Evolutionary conservation across 2,888 invertebrate species (phyloP).

Genomic region (Eupithecia insigniata): DNA sequence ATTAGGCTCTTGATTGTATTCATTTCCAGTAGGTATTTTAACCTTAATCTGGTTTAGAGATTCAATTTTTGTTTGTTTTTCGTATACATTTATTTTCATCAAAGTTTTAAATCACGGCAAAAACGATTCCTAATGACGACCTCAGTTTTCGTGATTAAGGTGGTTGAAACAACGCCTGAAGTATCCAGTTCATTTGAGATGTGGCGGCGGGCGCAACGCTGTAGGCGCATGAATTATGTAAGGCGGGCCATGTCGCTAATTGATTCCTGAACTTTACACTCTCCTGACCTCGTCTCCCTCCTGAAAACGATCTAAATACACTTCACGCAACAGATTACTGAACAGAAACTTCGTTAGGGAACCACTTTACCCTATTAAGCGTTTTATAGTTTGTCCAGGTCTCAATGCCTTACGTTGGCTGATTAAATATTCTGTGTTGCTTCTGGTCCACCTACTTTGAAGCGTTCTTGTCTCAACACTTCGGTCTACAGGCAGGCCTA

Average conservation of each 20-base stretch:
- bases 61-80: neutral
- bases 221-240: slow-evolving; percentile 67
- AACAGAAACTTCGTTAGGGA: slow-evolving; percentile 39
- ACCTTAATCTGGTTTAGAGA: neutral
- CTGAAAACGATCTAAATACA: slow-evolving; percentile 40
- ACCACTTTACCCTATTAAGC: slow-evolving; percentile 35
- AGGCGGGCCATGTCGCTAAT: slow-evolving; percentile 59
- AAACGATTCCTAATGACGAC: slow-evolving; percentile 13
- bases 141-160: slow-evolving; percentile 9
- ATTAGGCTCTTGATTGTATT: neutral
- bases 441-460: neutral
- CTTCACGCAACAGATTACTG: slow-evolving; percentile 42
- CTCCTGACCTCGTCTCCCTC: slow-evolving; percentile 47
- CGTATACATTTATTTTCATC: neutral
- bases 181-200: slow-evolving; percentile 29
- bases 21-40: neutral
- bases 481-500: too few relatives aligned
- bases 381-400: slow-evolving; percentile 36
- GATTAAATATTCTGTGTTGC: slow-evolving; percentile 19
- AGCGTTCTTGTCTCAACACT: neutral
- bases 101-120: neutral
- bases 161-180: slow-evolving; percentile 17
- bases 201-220: slow-evolving; percentile 29
- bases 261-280: slow-evolving; percentile 65
- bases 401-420: slow-evolving; percentile 26